A percentile compares a stretch with the other conserved stretches of the same genome.
phyloP scores from a whole-genome alignment of 1,140 invertebrate genomes.

The Mylabris phalerata region DNA sequence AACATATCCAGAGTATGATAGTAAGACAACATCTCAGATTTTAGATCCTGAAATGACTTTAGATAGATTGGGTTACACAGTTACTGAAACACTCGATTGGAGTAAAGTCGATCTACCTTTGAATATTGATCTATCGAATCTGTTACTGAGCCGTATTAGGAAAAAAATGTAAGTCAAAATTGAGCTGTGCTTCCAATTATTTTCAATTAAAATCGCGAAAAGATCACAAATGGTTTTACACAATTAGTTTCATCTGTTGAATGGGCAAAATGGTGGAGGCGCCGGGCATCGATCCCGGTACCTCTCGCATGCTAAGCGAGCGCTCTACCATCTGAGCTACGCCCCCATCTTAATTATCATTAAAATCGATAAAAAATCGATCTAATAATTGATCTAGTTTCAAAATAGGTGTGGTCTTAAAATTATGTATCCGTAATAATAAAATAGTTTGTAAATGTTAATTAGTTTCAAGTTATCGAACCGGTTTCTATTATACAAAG shows the following conservation, averaged over 20 bases:
- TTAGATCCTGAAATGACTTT: constrained; percentile 39
- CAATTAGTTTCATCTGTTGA: too few relatives aligned
- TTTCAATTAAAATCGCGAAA: too few relatives aligned
- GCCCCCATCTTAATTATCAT: constrained; percentile 14
- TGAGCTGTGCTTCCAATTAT: too few relatives aligned
- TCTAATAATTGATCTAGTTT: too few relatives aligned
- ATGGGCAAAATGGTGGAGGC: constrained; percentile 16
- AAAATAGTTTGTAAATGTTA: too few relatives aligned
- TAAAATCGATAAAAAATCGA: too few relatives aligned
- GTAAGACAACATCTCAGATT: constrained; percentile 37
- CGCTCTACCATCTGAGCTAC: constrained; percentile 35
- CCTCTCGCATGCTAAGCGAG: constrained; percentile 34
- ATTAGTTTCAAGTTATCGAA: too few relatives aligned
- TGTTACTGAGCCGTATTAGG: constrained; percentile 17
- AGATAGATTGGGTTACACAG: constrained; percentile 45
- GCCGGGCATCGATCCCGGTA: constrained; percentile 34
- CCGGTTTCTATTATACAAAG: too few relatives aligned
- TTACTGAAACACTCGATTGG: constrained; percentile 48
- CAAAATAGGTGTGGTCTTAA: too few relatives aligned
- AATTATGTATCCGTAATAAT: too few relatives aligned
- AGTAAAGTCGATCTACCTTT: constrained; percentile 46
- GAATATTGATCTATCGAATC: constrained; percentile 49
- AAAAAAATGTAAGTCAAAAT: too few relatives aligned
- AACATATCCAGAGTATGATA: constrained; percentile 38
- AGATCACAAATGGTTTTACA: too few relatives aligned